phyloP scores from a whole-genome alignment of 2,797 vertebrate genomes.

The Sebastolobus alascanus region DNA sequence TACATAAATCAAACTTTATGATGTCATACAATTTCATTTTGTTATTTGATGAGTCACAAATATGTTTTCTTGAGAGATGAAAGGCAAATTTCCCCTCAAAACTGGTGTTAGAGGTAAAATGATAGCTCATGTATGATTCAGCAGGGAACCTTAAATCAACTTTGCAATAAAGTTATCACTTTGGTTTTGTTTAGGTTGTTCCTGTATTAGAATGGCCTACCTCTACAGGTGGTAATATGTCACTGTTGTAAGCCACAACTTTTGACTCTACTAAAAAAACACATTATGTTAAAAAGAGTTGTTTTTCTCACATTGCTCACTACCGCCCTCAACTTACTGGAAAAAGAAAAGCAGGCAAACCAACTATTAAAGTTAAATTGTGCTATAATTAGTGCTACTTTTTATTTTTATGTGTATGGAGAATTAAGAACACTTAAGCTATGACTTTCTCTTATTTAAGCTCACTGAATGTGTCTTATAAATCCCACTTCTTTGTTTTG shows the following conservation, averaged over 20 bases:
- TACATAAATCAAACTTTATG: no score
- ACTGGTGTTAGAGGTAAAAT: not conserved
- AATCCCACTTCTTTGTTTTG: not conserved
- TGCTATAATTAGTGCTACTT: no score
- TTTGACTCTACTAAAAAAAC: not conserved
- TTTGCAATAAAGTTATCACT: no score
- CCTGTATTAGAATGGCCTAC: fast-evolving
- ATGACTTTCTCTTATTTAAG: not conserved
- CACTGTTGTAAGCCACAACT: no score
- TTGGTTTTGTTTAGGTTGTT: not conserved
- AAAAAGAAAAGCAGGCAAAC: not conserved
- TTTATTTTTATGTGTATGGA: no score
- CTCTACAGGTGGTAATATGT: no score
- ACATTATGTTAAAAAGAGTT: not conserved
- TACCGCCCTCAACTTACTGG: not conserved
- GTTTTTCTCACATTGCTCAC: not conserved
- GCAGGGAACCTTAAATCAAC: no score
- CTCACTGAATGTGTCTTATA: fast-evolving
- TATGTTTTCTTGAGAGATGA: not conserved
- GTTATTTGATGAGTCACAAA: not conserved
- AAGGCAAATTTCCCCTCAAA: not conserved
- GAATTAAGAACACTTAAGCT: not conserved
- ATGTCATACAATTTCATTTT: not conserved
- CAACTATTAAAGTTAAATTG: not conserved
- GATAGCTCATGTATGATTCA: no score